Evolutionary conservation across 2,888 invertebrate genomes (phyloP).

Genomic region (Gordius sp.): DNA sequence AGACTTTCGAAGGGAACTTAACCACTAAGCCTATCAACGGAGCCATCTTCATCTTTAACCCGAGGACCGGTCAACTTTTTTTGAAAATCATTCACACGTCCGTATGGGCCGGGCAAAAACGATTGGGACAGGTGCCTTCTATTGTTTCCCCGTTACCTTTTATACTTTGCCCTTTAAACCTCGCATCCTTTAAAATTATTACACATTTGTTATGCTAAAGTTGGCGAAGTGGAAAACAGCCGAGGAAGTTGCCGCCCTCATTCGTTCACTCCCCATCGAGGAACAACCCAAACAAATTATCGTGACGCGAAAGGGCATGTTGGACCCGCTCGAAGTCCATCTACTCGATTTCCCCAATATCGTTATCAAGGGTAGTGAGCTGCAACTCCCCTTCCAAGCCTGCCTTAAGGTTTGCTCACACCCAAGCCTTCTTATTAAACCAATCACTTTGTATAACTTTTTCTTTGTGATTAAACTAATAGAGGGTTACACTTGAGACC

Average conservation of each 20-base stretch:
- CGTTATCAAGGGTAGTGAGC: slow-evolving; percentile 92
- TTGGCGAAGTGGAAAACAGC: slow-evolving; percentile 99
- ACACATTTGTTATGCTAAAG: no score
- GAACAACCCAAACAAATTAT: slow-evolving; percentile 99
- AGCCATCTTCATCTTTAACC: slow-evolving; percentile 98
- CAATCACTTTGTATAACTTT: no score
- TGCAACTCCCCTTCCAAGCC: slow-evolving; percentile 93
- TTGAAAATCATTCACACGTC: slow-evolving; percentile 98
- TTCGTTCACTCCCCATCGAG: slow-evolving; percentile 89
- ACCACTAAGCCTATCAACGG: slow-evolving; percentile 99
- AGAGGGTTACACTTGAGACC: no score
- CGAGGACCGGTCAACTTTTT: slow-evolving; percentile 88
- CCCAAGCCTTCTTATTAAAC: no score
- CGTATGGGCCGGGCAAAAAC: slow-evolving; percentile 98
- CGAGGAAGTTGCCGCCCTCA: slow-evolving; percentile 95
- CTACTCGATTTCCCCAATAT: slow-evolving; percentile 99
- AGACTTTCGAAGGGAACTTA: slow-evolving; percentile 88
- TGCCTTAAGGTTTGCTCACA: slow-evolving; percentile 57
- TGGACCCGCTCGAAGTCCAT: slow-evolving; percentile 88
- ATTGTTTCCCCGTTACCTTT: slow-evolving; percentile 28
- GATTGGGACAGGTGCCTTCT: slow-evolving; percentile 90
- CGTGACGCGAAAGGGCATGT: slow-evolving; percentile 96
- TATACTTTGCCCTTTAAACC: not conserved
- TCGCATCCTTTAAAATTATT: slow-evolving; percentile 28
- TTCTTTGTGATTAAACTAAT: no score